Base-by-base conservation (phyloP, 2,113 vertebrate genomes). In the Lichenostomus cassidix region DNA sequence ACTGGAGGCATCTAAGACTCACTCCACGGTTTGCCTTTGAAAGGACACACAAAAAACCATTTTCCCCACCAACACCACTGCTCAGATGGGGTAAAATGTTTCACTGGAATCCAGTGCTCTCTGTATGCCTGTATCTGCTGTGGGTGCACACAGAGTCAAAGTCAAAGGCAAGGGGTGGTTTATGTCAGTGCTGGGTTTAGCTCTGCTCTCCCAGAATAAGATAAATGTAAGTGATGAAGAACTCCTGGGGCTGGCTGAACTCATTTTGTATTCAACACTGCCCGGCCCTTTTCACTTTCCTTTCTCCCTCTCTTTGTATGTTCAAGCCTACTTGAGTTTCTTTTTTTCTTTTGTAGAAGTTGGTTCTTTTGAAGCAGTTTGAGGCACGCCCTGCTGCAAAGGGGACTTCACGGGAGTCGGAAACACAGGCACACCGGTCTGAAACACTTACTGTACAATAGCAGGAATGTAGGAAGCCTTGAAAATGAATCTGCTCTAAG, bases 311-410 rank as follows among this genome's bases (percentile, higher is more conserved):
- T 97, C 97, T 98, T 98, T 98, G 98, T 98, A 98, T 97, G 97
- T 98, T 98, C 97, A 98, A 98, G 98, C 98, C 98, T 98, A 97
- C 98, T 99, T 98, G 96, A 98, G 98, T 99, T 99, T 99, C 98
- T 98, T 98, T 98, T 89, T 98, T 98, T 97, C 98, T 98, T 99
- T 99, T 99, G 98, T 99, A 97, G 97, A 96, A 98, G 92, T 98
- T 98, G 93, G 96, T 96, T 98, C 99, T 99, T 99, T 99, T 99
- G 98, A 99, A 99, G 98, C 98, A 35, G 97, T 97, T 97, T 95
- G 98, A 98, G 99, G 98, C 99, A 99, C 98, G 98, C 98, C 99
- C 98, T 98, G 98, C 96, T 64, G 97, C 97, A 97, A 97, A 98
- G 98, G 98, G 96, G 98, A 97, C 98, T 98, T 99, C 98, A 98